A percentile compares a stretch with the other conserved stretches of the same genome.
phyloP scores from a whole-genome alignment of 2,888 invertebrate species.

The Hydrotaea cyrtoneurina region DNA sequence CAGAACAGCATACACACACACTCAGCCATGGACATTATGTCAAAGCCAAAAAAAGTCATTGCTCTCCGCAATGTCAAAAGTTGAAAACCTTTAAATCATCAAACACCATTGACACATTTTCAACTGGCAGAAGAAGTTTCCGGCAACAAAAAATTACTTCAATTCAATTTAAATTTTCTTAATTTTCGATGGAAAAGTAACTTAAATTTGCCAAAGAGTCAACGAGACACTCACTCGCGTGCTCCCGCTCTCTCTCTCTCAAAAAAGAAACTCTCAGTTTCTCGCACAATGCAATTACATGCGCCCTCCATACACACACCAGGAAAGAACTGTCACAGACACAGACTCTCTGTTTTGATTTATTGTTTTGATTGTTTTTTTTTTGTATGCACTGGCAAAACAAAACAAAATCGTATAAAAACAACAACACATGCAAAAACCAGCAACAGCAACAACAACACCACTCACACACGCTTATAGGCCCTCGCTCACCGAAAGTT shows the following conservation, averaged over 20 bases:
- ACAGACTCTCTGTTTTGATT: conserved; percentile 62
- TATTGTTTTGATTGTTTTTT: conserved; percentile 53
- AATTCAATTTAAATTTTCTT: background rate
- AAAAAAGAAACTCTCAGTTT: background rate
- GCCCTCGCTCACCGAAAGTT: background rate
- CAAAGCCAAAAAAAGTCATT: conserved; percentile 8
- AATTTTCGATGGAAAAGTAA: background rate
- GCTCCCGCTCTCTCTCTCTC: background rate
- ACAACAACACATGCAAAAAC: no score
- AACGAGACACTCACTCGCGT: no score
- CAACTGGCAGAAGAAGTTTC: background rate
- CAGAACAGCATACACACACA: background rate
- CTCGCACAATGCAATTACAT: conserved; percentile 42
- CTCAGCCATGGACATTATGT: background rate
- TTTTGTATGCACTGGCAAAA: background rate
- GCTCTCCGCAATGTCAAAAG: background rate
- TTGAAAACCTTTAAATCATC: conserved; percentile 1
- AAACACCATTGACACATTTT: conserved; percentile 19
- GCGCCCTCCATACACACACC: conserved; percentile 29
- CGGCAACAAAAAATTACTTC: background rate
- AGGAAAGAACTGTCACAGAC: conserved; percentile 24
- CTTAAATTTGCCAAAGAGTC: conserved; percentile 10
- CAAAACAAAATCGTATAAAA: conserved; percentile 31
- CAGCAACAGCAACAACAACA: conserved; percentile 18
- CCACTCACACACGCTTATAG: background rate